phyloP scores from a whole-genome alignment of 2,888 invertebrate species.

The Acrobasis consociella region DNA sequence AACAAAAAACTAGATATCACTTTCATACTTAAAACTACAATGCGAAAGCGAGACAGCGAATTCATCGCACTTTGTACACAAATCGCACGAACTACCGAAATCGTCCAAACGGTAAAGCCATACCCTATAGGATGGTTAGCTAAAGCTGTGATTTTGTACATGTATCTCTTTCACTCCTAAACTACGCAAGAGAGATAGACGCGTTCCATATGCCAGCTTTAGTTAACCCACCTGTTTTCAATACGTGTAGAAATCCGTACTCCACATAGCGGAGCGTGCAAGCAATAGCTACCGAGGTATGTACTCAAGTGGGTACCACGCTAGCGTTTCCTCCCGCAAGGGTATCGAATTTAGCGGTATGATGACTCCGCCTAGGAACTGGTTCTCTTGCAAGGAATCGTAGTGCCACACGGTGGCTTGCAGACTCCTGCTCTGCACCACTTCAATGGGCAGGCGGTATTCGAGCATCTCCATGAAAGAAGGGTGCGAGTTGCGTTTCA shows the following conservation, averaged over 20 bases:
- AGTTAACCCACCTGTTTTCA: background rate
- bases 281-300: conserved; percentile 74
- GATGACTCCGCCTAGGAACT: conserved; percentile 95
- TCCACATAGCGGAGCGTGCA: conserved; percentile 63
- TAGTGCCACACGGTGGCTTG: conserved; percentile 98
- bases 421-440: conserved; percentile 88
- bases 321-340: conserved; percentile 89
- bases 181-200: background rate
- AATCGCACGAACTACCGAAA: background rate
- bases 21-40: conserved; percentile 26
- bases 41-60: conserved; percentile 22
- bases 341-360: conserved; percentile 89
- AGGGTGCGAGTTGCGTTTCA: conserved; percentile 95
- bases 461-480: conserved; percentile 99
- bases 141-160: background rate
- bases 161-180: background rate
- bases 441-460: conserved; percentile 92
- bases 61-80: conserved; percentile 14
- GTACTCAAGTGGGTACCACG: conserved; percentile 91
- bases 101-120: background rate
- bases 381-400: conserved; percentile 96
- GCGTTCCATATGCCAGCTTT: background rate
- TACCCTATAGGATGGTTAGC: background rate
- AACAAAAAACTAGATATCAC: conserved; percentile 18
- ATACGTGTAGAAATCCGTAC: conserved; percentile 39